Conservation (phyloP, 2,113 vertebrate species). For the Paradoxurus hermaphroditus region DNA sequence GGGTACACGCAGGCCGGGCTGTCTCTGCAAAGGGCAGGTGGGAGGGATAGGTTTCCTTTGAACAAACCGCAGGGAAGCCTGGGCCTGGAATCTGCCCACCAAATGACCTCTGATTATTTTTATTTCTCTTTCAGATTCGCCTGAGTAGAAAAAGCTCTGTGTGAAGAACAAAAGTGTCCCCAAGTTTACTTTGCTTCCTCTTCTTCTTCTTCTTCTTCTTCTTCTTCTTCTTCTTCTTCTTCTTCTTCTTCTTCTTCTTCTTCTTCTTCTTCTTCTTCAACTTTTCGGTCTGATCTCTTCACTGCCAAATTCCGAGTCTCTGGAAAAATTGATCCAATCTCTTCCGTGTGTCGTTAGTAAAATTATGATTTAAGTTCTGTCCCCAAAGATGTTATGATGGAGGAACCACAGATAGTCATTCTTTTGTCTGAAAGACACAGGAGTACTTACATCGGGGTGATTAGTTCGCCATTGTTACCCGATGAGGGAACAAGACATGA, state of each 20-base stretch:
- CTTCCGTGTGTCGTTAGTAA: slow-evolving; percentile 35
- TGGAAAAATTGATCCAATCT: slow-evolving; percentile 36
- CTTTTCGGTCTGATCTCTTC: not conserved
- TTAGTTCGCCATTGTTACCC: not conserved
- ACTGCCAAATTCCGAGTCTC: slow-evolving; percentile 40
- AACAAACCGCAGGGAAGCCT: not conserved
- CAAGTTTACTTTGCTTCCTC: not conserved
- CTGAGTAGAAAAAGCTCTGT: not conserved
- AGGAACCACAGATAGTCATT: not conserved
- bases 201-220: not conserved
- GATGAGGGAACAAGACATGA: not conserved
- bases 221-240: not conserved
- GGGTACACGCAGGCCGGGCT: not conserved
- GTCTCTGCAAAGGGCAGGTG: not conserved
- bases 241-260: not conserved
- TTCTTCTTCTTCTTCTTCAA: not conserved
- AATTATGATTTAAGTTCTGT: slow-evolving; percentile 4
- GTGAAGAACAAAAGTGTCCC: not conserved
- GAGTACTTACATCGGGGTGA: not conserved
- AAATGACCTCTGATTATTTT: slow-evolving; percentile 14
- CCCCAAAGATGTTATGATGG: not conserved
- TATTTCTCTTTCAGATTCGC: slow-evolving; percentile 20
- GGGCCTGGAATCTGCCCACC: not conserved
- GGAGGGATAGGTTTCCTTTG: not conserved
- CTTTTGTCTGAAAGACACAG: not conserved